phyloP scores from a whole-genome alignment of 1,140 invertebrate species.

The Brachionus sp. region DNA sequence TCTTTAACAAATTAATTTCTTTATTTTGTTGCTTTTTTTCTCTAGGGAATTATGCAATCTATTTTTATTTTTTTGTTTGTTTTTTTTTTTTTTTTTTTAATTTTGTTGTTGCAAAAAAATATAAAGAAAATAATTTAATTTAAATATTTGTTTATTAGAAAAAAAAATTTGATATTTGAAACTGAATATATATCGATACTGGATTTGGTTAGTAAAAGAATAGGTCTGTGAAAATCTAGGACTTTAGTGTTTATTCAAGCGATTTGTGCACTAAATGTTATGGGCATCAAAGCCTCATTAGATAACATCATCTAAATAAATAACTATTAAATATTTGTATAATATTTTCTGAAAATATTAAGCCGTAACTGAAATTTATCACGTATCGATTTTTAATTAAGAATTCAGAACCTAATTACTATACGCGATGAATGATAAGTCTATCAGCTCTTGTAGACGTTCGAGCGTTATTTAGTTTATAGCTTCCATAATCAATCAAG shows the following conservation, averaged over 20 bases:
- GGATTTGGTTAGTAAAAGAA: not conserved
- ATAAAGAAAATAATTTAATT: conserved; percentile 6
- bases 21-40: conserved; percentile 9
- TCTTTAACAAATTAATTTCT: conserved; percentile 15
- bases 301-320: not conserved
- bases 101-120: not conserved
- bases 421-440: not conserved
- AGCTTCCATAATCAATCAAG: not conserved
- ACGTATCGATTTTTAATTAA: conserved; percentile 1
- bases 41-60: conserved; percentile 5
- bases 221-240: not conserved
- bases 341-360: not conserved
- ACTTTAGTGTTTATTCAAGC: not conserved
- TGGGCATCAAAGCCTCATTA: not conserved
- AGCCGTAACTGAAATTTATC: not conserved
- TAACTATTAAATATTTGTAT: not conserved
- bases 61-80: not conserved
- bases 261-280: not conserved
- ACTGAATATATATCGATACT: not conserved
- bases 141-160: conserved; percentile 19
- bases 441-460: not conserved
- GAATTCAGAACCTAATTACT: not conserved
- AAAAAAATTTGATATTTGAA: conserved; percentile 15
- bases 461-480: not conserved
- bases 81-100: not conserved